phyloP scores from a whole-genome alignment of 2,113 vertebrate species.

The Bucco capensis region DNA sequence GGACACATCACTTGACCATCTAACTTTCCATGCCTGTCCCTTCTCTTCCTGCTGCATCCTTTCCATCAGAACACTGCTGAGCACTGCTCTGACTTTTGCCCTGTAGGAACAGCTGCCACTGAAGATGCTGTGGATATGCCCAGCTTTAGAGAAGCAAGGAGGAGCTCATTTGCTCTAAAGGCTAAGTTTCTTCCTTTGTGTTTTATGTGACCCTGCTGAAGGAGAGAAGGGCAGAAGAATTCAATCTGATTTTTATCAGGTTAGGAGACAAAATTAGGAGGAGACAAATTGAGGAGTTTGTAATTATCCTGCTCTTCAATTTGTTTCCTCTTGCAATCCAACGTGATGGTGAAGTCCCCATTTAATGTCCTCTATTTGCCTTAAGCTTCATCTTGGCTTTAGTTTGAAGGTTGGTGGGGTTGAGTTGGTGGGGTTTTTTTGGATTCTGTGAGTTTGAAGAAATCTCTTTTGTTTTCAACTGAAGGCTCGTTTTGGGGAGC shows the following conservation, averaged over 20 bases:
- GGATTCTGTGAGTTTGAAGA: neutral
- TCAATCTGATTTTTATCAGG: neutral
- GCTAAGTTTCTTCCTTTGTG: neutral
- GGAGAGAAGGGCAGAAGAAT: neutral
- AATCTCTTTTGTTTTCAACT: constrained; percentile 28
- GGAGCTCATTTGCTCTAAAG: neutral
- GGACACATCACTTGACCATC: neutral
- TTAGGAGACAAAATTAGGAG: no score
- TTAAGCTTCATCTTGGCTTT: constrained; percentile 10
- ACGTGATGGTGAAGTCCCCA: neutral
- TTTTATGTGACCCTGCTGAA: neutral
- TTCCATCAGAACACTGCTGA: neutral
- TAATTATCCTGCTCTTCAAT: constrained; percentile 23
- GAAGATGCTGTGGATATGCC: neutral
- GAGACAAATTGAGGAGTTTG: constrained; percentile 6
- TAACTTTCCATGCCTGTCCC: neutral
- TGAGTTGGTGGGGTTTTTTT: neutral
- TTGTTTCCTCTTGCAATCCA: constrained; percentile 24
- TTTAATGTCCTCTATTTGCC: constrained; percentile 13
- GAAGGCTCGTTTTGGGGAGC: constrained; percentile 46
- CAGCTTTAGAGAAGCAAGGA: neutral
- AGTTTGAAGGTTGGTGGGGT: neutral
- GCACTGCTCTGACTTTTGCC: neutral
- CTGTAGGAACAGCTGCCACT: neutral
- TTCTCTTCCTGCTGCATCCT: neutral